A percentile compares a stretch with the other conserved stretches of the same genome.
These are phyloP conservation scores for Polia nebulosa DNA, from an alignment of 2,888 invertebrate genomes.

Conservation along the genomic window DNA sequence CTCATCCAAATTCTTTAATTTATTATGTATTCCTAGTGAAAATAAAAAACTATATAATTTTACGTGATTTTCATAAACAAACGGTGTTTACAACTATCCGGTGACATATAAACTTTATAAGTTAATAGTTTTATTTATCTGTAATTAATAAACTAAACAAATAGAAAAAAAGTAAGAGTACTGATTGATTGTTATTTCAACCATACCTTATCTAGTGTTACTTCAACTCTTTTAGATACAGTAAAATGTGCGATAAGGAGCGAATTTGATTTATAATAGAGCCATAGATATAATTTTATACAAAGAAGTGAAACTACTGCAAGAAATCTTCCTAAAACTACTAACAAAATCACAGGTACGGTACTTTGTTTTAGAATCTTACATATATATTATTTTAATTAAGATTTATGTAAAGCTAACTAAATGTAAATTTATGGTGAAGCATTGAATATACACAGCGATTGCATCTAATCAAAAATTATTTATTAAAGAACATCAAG, in stretches of 20 bases:
- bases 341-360: constrained; percentile 56
- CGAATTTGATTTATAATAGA: background rate
- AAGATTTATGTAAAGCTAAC: constrained; percentile 31
- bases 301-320: background rate
- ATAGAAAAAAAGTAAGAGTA: too few relatives aligned
- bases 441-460: background rate
- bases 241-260: background rate
- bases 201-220: background rate
- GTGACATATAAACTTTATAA: too few relatives aligned
- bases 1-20: too few relatives aligned
- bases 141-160: too few relatives aligned
- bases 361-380: constrained; percentile 49
- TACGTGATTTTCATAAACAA: too few relatives aligned
- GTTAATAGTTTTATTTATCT: too few relatives aligned
- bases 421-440: constrained; percentile 8
- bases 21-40: too few relatives aligned
- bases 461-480: background rate
- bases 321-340: constrained; percentile 14
- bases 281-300: background rate
- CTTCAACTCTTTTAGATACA: background rate
- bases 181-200: background rate
- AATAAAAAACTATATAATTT: too few relatives aligned
- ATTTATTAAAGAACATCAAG: background rate
- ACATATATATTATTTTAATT: constrained; percentile 36
- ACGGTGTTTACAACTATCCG: too few relatives aligned